A percentile compares a stretch with the other conserved stretches of the same genome.
phyloP scores from a whole-genome alignment of 2,113 vertebrate genomes.

The Myocastor coypus region DNA sequence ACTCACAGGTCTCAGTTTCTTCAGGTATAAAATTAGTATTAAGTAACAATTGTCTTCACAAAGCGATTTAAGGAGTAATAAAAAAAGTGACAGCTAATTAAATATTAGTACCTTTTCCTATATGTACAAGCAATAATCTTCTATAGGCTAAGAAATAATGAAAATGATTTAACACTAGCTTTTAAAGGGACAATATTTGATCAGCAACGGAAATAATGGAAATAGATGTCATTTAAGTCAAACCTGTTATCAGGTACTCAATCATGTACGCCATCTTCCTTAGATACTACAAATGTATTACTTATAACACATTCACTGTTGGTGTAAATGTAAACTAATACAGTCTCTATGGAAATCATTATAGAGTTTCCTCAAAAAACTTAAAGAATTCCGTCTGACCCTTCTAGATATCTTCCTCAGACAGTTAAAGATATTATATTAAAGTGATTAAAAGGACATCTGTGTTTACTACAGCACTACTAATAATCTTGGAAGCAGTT shows the following conservation, averaged over 20 bases:
- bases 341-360: background rate
- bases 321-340: background rate
- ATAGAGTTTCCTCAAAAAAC: background rate
- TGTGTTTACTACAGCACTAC: background rate
- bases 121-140: constrained; percentile 49
- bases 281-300: background rate
- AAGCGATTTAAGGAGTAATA: constrained; percentile 22
- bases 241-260: background rate
- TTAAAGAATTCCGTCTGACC: background rate
- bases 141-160: constrained; percentile 28
- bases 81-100: background rate
- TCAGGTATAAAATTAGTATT: constrained; percentile 26
- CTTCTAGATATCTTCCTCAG: background rate
- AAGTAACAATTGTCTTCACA: background rate
- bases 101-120: background rate
- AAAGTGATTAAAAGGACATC: background rate
- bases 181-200: constrained; percentile 44
- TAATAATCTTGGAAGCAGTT: background rate
- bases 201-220: constrained; percentile 44
- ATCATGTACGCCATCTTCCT: background rate
- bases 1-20: background rate
- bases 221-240: constrained; percentile 23
- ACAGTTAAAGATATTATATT: background rate
- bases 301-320: background rate
- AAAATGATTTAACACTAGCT: constrained; percentile 38